Evolutionary conservation across 2,888 invertebrate genomes (phyloP).

Genomic region (Scrobipalpa costella): DNA sequence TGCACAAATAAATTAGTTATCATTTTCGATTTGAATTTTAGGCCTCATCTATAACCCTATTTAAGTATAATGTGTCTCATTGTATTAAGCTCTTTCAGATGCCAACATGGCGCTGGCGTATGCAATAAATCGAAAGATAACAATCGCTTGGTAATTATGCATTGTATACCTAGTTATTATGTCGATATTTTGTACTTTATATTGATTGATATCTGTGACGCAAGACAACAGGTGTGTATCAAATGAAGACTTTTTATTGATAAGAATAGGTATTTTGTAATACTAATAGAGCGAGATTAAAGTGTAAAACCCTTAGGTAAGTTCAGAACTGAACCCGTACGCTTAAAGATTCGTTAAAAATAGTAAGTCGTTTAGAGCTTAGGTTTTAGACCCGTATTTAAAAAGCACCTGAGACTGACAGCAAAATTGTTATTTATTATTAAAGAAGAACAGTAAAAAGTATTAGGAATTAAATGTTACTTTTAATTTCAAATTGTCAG

Average conservation of each 20-base stretch:
- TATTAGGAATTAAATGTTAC: too few species aligned
- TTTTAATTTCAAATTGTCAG: too few species aligned
- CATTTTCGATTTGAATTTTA: too few species aligned
- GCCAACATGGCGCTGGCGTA: not conserved
- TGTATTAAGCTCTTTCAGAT: conserved; percentile 2
- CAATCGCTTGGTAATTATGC: conserved; percentile 11
- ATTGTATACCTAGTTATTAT: conserved; percentile 6
- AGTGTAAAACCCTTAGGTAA: too few species aligned
- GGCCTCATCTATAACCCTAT: not conserved
- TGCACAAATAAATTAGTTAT: too few species aligned
- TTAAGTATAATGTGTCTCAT: not conserved
- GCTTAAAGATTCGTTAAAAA: too few species aligned
- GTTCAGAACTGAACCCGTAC: too few species aligned
- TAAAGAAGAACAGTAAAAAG: too few species aligned
- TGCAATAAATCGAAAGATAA: conserved; percentile 19
- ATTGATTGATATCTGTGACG: not conserved
- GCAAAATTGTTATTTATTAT: too few species aligned
- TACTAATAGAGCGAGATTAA: not conserved
- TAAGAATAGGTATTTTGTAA: not conserved
- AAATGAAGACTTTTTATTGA: not conserved
- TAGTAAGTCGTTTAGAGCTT: too few species aligned
- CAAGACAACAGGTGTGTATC: not conserved
- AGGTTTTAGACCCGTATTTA: too few species aligned
- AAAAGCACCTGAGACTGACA: too few species aligned
- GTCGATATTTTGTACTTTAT: not conserved